phyloP scores from a whole-genome alignment of 2,888 invertebrate species.

The Celastrina argiolus region DNA sequence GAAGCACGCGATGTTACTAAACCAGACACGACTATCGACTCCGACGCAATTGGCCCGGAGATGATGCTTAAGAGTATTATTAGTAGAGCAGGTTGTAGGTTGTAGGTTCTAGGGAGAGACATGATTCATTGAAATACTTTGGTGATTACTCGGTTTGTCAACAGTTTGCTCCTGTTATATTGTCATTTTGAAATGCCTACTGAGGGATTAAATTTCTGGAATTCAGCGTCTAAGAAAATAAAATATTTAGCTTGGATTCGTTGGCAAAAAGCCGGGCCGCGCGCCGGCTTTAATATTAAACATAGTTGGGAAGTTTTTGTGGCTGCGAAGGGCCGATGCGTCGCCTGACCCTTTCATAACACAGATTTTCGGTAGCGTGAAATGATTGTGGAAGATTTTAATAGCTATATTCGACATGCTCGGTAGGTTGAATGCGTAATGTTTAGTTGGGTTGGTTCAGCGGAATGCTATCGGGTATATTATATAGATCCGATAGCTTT shows the following conservation, averaged over 20 bases:
- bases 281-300: slow-evolving; percentile 73
- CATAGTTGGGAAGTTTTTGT: slow-evolving; percentile 72
- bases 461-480: background rate
- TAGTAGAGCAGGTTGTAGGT: too few species aligned
- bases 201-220: background rate
- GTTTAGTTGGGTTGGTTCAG: background rate
- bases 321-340: slow-evolving; percentile 53
- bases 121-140: background rate
- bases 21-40: background rate
- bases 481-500: background rate
- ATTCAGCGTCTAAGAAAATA: slow-evolving; percentile 20
- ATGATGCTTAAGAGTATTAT: background rate
- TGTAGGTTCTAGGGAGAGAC: too few species aligned
- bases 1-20: background rate
- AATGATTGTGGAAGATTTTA: slow-evolving; percentile 36
- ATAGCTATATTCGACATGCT: slow-evolving; percentile 37
- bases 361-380: slow-evolving; percentile 50
- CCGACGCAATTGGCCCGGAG: background rate
- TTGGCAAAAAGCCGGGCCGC: slow-evolving; percentile 41
- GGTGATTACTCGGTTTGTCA: background rate
- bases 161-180: background rate
- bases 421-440: slow-evolving; percentile 23
- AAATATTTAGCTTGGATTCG: slow-evolving; percentile 33
- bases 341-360: slow-evolving; percentile 73
- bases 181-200: background rate